Evolutionary conservation across 30 jellyfish, hydroid and myxozoan genomes (phyloP), one percentile per base, ranked within the genome.

Genomic region (Aurelia sp.): DNA sequence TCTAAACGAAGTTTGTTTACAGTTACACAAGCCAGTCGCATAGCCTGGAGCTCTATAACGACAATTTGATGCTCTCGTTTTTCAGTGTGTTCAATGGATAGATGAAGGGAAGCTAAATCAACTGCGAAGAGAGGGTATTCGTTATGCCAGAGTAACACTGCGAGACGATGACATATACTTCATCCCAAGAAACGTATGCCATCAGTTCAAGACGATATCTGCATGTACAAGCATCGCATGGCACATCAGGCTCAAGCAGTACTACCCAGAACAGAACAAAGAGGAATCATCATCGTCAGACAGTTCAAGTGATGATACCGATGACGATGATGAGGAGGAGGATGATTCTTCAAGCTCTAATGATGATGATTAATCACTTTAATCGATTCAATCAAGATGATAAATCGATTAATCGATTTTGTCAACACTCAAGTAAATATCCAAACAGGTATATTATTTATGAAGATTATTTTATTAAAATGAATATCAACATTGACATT

Each of bases 141-240:
- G 97, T 18, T 95, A 95, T 55, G 87, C 99, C 13, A 86, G 94
- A 58, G 82, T 90, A 65, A 74, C 95, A 38, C 94, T 95, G 6
- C 86, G 94, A 15, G 99, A 95, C 61, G 91, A 95, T 59, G 99
- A 95, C 67, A 89, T 95, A 16, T 95, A 95, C 84, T 95, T 95
- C 81, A 95, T 95, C 27, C 99, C 99, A 15, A 72, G 99, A 59
- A 95, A 95, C 68, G 97, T 95, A 0, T 95, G 99, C 61, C 99
- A 95, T 78, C 99, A 95, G 87, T 95, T 95, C 90, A 95, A 95
- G 74, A 95, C 99, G 16, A 78, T 86, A 59, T 95, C 99, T 13
- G 99, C 99, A 3, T 93, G 96, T 72, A 73, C 97, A 24, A 95
- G 99, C 79, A 80, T 95, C 57, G 99, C 99, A 12, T 95, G 99